These are phyloP conservation scores for Cettia cetti DNA, from an alignment of 2,113 vertebrate genomes.

Conservation along the genomic window DNA sequence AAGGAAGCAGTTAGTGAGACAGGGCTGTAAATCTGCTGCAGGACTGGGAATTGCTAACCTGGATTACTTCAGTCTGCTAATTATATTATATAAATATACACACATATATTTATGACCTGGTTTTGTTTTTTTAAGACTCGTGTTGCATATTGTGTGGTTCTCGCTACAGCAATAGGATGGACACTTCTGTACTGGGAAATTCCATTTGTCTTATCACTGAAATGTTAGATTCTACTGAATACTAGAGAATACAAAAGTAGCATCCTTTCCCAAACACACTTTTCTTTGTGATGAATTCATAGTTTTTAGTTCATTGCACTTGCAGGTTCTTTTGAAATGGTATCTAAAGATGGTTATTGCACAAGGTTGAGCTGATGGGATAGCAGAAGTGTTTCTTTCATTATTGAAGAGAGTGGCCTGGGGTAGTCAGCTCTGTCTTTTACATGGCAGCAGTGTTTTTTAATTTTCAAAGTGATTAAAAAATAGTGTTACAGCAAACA, in stretches of 20 bases:
- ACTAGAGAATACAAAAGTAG: neutral
- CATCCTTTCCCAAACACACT: neutral
- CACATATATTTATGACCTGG: constrained; percentile 27
- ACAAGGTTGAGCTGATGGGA: neutral
- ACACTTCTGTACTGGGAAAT: neutral
- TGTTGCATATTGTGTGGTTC: constrained; percentile 3
- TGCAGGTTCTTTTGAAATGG: neutral
- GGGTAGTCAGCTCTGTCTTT: neutral
- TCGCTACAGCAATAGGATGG: neutral
- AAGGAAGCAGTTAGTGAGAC: constrained; percentile 63
- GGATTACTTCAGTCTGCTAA: constrained; percentile 62
- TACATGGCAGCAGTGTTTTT: neutral
- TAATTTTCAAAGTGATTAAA: neutral
- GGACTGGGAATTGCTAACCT: constrained; percentile 66
- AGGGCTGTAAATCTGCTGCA: constrained; percentile 60
- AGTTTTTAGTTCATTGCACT: neutral
- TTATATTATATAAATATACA: constrained; percentile 56
- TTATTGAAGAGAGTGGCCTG: neutral
- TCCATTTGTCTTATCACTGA: neutral
- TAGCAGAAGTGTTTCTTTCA: neutral
- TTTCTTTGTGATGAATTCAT: neutral
- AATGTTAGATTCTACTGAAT: neutral
- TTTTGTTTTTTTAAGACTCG: neutral
- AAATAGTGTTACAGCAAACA: neutral
- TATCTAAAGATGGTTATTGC: neutral